A percentile compares a stretch with the other conserved stretches of the same genome.
Conservation (phyloP, 2,113 vertebrate genomes). For the Aegotheles bennettii region DNA sequence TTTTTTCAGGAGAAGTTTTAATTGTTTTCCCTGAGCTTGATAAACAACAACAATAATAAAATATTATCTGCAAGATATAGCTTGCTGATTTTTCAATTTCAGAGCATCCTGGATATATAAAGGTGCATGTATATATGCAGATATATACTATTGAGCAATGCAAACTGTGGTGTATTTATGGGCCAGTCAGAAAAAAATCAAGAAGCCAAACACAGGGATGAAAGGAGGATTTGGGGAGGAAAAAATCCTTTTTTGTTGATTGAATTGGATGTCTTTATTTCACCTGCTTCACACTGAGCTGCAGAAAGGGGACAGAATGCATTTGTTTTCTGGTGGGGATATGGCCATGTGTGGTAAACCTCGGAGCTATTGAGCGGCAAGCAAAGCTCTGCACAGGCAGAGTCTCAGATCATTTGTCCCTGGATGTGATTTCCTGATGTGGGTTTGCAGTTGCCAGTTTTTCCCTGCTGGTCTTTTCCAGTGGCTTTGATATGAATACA, state of each 20-base stretch:
- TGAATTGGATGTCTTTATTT: background rate
- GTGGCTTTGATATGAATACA: background rate
- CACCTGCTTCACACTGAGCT: background rate
- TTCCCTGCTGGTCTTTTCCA: background rate
- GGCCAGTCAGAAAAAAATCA: background rate
- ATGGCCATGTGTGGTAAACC: background rate
- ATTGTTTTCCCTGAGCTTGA: conserved; percentile 42
- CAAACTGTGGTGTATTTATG: background rate
- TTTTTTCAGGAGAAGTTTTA: background rate
- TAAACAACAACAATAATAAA: conserved; percentile 18
- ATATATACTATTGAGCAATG: background rate
- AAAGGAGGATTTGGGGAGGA: background rate
- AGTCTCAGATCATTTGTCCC: background rate
- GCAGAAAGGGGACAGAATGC: background rate
- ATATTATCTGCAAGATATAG: background rate
- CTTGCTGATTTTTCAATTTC: background rate
- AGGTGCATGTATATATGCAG: background rate
- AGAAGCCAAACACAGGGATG: background rate
- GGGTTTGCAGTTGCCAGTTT: background rate
- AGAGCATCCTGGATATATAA: background rate
- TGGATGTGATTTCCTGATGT: background rate
- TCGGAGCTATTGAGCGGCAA: no score
- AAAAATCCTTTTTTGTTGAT: background rate
- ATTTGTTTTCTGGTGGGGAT: background rate
- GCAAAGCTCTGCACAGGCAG: background rate